Base-by-base conservation (phyloP, 1,140 invertebrate species). In the Lepidurus couesii region DNA sequence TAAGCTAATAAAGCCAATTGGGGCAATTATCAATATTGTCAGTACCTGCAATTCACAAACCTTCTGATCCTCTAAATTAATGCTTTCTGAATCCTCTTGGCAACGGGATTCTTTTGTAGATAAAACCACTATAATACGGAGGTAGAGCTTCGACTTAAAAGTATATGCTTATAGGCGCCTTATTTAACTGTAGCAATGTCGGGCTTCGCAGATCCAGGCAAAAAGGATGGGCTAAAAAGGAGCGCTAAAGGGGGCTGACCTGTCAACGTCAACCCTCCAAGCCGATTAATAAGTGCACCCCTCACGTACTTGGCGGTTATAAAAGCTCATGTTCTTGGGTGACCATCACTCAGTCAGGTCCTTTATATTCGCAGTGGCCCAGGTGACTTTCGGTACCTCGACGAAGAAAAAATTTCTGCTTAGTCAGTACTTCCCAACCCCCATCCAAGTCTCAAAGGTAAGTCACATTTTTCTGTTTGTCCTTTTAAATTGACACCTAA, bases 301-400 rank as follows among this genome's bases (percentile, higher is more conserved):
- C 53, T 65, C 53, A 65, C 53, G 53, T 65, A 65, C 21, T 65
- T 65, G 53, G 53, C 53, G 53, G 53, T 65, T 65, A 65, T 65
- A 65, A 65, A 65, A 65, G 53, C 53, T 9, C 53, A 65, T n/a
- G 53, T 65, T 65, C 53, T 21, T 65, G 53, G 53, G n/a, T 65
- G 53, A 65, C 53, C 53, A 65, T 65, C 53, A 65, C 53, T 65
- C 53, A 65, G 53, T 65, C 53, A n/a, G 21, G 16, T 65, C 13
- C 21, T 65, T 65, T n/a, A 65, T 21, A n/a, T 65, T 21, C 16
- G 5, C 53, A 65, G 53, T 65, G 53, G 53, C 7, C 53, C 53
- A 65, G 53, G 53, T 65, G 53, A 65, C 53, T 65, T 65, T 9
- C 21, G 0, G 6, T 21, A 65, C 53, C 21, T 21, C 53, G 21